Base-by-base conservation (phyloP, 2,888 invertebrate genomes). In the Maniola hyperantus region DNA sequence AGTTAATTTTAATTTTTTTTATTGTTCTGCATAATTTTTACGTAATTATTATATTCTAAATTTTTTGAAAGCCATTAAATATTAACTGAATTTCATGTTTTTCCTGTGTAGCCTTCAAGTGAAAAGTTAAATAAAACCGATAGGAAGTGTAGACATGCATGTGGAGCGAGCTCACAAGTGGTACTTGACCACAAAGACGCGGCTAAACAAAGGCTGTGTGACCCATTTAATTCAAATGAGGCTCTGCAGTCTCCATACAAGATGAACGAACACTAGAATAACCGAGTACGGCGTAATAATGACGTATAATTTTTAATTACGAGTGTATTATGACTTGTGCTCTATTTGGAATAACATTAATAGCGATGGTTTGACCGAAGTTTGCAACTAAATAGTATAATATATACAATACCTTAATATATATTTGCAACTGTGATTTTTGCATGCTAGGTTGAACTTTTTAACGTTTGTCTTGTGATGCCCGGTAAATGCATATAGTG, bases 161-260 rank as follows among this genome's bases (percentile, higher is more conserved):
- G 59, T 39, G 44, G 53, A 63, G 68, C 62, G 53, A 58, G 46
- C 66, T 26, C 26, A 36, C 6, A 62, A 68, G 63, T 68, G 66
- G 59, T 44, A 44, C 66, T 69, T 69, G 66, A 69, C 68, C 66
- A 64, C 64, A 66, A 46, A 59, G 55, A 64, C 48, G 48, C n/a
- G 59, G 46, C 48, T 51, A 60, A 66, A 63, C 63, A 69, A 64
- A 69, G 54, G 59, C 59, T 34, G 36, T 58, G 64, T 63, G 63
- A 68, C 68, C 63, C 60, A 55, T 60, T 55, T 55, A 36, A 55
- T 55, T 55, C 15, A 55, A 36, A 55, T 55, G 15, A 55, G 36
- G 36, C 36, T 15, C 34, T 36, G 54, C 34, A 54, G 55, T 4
- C 18, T 36, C 36, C 18, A 36, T 36, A 55, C 36, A 55, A 55